A percentile compares a stretch with the other conserved stretches of the same genome.
phyloP scores from a whole-genome alignment of 2,888 invertebrate species.

The Eupithecia inturbata region DNA sequence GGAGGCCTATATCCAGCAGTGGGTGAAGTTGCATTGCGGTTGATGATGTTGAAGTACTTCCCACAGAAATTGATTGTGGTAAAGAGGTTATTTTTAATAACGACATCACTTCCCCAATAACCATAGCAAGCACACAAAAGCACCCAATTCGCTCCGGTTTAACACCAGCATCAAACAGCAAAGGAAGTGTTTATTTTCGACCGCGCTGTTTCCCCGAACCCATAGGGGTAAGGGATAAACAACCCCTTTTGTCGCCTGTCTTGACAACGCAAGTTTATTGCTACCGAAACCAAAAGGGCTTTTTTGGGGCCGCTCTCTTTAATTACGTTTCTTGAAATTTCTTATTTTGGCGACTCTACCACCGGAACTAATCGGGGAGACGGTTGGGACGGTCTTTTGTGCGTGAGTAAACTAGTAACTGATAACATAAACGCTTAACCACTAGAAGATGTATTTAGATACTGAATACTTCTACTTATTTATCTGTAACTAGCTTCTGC shows the following conservation, averaged over 20 bases:
- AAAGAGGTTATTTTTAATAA: not conserved
- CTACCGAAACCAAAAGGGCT: slow-evolving; percentile 68
- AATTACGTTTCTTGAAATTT: slow-evolving; percentile 59
- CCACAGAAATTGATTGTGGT: not conserved
- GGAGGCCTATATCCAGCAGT: too few relatives aligned
- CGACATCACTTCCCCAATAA: slow-evolving; percentile 3
- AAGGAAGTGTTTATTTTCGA: slow-evolving; percentile 51
- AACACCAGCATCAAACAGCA: slow-evolving; percentile 44
- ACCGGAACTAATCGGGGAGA: slow-evolving; percentile 47
- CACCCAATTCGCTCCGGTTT: slow-evolving; percentile 53
- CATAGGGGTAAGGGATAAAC: slow-evolving; percentile 44
- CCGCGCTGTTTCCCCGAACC: slow-evolving; percentile 59
- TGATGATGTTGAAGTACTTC: not conserved
- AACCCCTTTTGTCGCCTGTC: slow-evolving; percentile 61
- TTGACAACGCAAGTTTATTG: slow-evolving; percentile 70
- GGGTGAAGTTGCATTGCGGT: not conserved
- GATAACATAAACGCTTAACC: not conserved
- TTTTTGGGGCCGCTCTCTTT: slow-evolving; percentile 51
- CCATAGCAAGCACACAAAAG: not conserved
- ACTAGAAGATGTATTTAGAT: not conserved
- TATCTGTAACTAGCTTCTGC: too few relatives aligned
- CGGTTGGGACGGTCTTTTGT: slow-evolving; percentile 15
- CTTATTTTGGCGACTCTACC: slow-evolving; percentile 48
- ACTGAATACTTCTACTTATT: not conserved
- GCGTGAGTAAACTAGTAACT: not conserved